A percentile compares a stretch with the other conserved stretches of the same genome.
phyloP scores from a whole-genome alignment of 1,140 invertebrate species.

The Brachionus rubens region DNA sequence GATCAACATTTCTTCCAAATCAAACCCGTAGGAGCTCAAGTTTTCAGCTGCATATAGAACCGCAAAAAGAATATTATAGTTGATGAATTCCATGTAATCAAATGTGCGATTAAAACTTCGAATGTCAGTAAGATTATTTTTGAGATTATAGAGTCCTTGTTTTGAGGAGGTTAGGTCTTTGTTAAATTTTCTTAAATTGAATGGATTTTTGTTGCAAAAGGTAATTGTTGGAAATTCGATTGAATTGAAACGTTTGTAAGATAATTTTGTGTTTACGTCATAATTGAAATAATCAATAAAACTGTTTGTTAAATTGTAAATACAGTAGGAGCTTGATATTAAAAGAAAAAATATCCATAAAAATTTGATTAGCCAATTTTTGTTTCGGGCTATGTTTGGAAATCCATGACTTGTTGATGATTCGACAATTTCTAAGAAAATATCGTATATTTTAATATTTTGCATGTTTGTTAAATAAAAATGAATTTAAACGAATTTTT shows the following conservation, averaged over 20 bases:
- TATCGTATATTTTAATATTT: neutral
- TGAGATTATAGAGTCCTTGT: neutral
- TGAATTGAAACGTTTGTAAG: neutral
- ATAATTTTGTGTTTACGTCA: neutral
- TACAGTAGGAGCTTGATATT: neutral
- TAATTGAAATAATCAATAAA: neutral
- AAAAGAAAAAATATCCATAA: neutral
- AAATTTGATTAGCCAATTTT: neutral
- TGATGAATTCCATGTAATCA: neutral
- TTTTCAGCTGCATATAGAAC: neutral
- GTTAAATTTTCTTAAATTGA: neutral
- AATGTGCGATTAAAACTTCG: neutral
- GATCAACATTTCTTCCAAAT: neutral
- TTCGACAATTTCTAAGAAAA: neutral
- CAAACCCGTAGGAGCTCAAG: too few species aligned
- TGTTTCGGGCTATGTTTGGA: neutral
- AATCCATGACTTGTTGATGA: neutral
- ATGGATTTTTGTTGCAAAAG: constrained; percentile 14
- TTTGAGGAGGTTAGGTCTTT: neutral
- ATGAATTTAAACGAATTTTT: too few species aligned
- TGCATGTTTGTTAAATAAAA: too few species aligned
- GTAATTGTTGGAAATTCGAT: neutral
- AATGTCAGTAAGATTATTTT: neutral
- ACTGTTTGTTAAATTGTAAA: constrained; percentile 29
- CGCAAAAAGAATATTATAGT: too few species aligned